A percentile compares a stretch with the other conserved stretches of the same genome.
phyloP scores from a whole-genome alignment of 1,140 invertebrate genomes.

The Thaumatotibia leucotreta region DNA sequence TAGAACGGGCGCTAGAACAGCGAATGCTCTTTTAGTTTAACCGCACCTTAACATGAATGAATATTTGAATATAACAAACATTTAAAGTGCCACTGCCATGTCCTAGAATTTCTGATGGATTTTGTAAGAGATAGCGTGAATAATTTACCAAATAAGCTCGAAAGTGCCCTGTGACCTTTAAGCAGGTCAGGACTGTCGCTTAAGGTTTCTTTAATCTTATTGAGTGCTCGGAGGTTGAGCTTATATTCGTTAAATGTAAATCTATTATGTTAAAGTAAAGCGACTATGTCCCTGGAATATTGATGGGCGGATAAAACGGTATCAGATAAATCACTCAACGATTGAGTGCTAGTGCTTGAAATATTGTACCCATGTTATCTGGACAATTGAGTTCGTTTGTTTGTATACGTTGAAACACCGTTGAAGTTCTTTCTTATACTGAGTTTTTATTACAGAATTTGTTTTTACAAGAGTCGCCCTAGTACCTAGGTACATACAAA shows the following conservation, averaged over 20 bases:
- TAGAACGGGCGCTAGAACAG: too few relatives aligned
- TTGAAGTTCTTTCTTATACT: background rate
- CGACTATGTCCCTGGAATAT: background rate
- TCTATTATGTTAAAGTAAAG: constrained; percentile 3
- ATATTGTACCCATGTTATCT: background rate
- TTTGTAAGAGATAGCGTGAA: background rate
- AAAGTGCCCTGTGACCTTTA: constrained; percentile 1
- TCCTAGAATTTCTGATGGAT: background rate
- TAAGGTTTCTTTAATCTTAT: background rate
- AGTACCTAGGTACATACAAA: too few relatives aligned
- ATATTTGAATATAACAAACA: background rate
- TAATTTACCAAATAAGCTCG: background rate
- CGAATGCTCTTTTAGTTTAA: too few relatives aligned
- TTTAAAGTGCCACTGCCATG: background rate
- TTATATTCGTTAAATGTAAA: background rate
- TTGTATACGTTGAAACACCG: background rate
- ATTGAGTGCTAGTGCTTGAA: background rate
- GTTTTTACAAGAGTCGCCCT: too few relatives aligned
- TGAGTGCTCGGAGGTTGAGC: background rate
- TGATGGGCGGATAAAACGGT: background rate
- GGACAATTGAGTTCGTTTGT: background rate
- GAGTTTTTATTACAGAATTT: too few relatives aligned
- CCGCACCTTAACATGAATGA: background rate
- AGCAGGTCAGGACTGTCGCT: background rate
- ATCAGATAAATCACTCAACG: constrained; percentile 6